Conservation (phyloP, 1,140 invertebrate species). For the Stegodyphus dumicola region DNA sequence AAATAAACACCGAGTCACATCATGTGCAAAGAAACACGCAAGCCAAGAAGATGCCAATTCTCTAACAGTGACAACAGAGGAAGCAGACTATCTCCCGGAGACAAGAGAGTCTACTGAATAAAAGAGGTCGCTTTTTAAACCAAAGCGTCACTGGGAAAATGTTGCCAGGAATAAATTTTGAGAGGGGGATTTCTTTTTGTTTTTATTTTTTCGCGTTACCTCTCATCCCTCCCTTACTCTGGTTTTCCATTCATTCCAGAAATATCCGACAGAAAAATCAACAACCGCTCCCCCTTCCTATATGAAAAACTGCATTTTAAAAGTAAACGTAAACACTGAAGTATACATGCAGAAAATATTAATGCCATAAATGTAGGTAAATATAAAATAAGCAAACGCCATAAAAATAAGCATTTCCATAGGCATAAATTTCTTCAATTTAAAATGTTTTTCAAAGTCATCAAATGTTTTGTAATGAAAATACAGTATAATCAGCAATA, state of each 20-base stretch:
- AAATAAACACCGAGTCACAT: constrained; percentile 2
- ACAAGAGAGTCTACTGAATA: not conserved
- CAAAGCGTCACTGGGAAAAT: constrained; percentile 9
- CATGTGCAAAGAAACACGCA: not conserved
- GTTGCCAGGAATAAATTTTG: constrained; percentile 39
- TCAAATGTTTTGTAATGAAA: not conserved
- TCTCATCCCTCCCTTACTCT: not conserved
- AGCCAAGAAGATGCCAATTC: not conserved
- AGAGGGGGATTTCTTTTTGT: constrained; percentile 13
- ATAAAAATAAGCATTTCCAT: not conserved
- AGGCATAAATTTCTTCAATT: not conserved
- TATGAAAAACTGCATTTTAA: not conserved
- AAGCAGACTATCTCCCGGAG: not conserved
- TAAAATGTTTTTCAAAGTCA: not conserved
- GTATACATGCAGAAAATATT: too few relatives aligned
- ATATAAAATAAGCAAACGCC: not conserved
- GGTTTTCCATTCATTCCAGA: constrained; percentile 10
- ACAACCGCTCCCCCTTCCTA: not conserved
- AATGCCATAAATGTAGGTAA: not conserved
- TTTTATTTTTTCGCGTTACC: constrained; percentile 1
- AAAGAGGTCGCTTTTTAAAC: not conserved
- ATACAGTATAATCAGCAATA: not conserved
- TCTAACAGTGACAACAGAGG: not conserved
- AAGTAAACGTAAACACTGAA: not conserved
- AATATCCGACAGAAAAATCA: constrained; percentile 29